These are phyloP conservation scores for Scaptodrosophila latifasciaeformis DNA, from an alignment of 2,888 invertebrate genomes.

Conservation along the genomic window DNA sequence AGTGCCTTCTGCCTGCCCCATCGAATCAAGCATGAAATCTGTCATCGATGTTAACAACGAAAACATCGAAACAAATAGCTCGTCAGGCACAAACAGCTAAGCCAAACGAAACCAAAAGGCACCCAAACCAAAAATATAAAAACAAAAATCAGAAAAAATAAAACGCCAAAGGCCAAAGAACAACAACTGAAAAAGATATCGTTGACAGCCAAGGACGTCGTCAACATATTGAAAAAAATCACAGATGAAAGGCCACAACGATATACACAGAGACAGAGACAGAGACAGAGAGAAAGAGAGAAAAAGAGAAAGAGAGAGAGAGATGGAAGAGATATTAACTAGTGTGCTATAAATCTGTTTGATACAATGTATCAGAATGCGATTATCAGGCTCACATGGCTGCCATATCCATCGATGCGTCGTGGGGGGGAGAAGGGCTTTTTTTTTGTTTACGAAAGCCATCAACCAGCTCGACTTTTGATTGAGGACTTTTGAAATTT, in stretches of 20 bases:
- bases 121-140: too few relatives aligned
- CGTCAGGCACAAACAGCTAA: neutral
- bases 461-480: too few relatives aligned
- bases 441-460: too few relatives aligned
- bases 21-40: constrained; percentile 11
- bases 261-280: neutral
- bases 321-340: too few relatives aligned
- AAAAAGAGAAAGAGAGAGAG: constrained; percentile 1
- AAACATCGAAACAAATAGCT: constrained; percentile 2
- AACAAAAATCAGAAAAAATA: too few relatives aligned
- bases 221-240: neutral
- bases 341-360: too few relatives aligned
- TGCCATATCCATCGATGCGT: too few relatives aligned
- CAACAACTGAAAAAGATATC: neutral
- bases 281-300: neutral
- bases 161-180: neutral
- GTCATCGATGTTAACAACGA: constrained; percentile 19
- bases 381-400: too few relatives aligned
- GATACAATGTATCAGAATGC: too few relatives aligned
- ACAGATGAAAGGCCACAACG: neutral
- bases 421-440: too few relatives aligned
- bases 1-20: too few relatives aligned
- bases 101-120: neutral
- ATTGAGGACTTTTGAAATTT: too few relatives aligned
- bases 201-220: neutral